These are phyloP conservation scores for Brassicogethes aeneus DNA, from an alignment of 2,888 invertebrate genomes.

Conservation along the genomic window DNA sequence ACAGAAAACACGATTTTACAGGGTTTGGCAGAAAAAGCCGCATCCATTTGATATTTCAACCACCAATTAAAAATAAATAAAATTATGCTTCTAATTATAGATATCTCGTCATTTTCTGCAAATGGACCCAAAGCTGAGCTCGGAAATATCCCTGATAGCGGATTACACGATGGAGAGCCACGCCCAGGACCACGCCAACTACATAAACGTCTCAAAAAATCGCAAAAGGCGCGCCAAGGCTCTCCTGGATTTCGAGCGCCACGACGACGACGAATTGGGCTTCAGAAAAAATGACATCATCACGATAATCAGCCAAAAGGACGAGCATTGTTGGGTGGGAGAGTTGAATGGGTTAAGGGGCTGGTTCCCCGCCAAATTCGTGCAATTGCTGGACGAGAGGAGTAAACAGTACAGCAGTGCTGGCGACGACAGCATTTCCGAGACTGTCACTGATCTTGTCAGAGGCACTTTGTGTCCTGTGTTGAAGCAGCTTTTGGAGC, in stretches of 20 bases:
- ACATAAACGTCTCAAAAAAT: slow-evolving; percentile 84
- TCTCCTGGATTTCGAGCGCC: slow-evolving; percentile 92
- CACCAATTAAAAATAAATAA: too few species aligned
- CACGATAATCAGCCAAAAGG: slow-evolving; percentile 92
- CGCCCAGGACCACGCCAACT: slow-evolving; percentile 86
- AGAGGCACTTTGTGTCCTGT: slow-evolving; percentile 89
- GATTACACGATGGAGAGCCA: slow-evolving; percentile 96
- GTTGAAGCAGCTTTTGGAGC: slow-evolving; percentile 86
- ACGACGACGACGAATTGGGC: slow-evolving; percentile 96
- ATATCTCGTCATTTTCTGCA: slow-evolving; percentile 90
- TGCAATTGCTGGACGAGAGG: slow-evolving; percentile 89
- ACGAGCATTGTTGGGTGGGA: slow-evolving; percentile 98
- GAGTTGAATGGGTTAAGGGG: slow-evolving; percentile 88
- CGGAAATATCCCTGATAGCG: slow-evolving; percentile 73
- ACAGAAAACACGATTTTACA: too few species aligned
- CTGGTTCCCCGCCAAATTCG: slow-evolving; percentile 98
- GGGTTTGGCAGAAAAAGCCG: background rate
- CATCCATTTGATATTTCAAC: too few species aligned
- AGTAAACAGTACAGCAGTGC: slow-evolving; percentile 85
- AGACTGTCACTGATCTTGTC: slow-evolving; percentile 93
- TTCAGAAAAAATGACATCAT: slow-evolving; percentile 98
- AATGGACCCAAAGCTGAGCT: slow-evolving; percentile 76
- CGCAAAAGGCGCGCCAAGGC: slow-evolving; percentile 90
- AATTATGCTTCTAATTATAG: slow-evolving; percentile 34
- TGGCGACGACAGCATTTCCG: slow-evolving; percentile 96